Percentiles rank a stretch among this genome's conserved stretches.
These are phyloP conservation scores for Allolobophora icterica DNA, from an alignment of 2,888 invertebrate genomes.

Conservation along the genomic window DNA sequence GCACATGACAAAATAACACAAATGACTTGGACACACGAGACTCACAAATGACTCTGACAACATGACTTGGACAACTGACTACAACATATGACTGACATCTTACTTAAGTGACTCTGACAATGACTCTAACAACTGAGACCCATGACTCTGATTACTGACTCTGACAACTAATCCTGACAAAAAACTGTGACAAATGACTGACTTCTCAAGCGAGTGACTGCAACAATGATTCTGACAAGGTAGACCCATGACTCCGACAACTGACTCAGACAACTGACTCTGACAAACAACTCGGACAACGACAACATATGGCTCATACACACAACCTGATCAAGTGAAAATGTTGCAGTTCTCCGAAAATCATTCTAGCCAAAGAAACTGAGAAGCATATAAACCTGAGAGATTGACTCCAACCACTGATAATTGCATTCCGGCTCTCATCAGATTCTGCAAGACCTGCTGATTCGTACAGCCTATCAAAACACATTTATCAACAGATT, in stretches of 20 bases:
- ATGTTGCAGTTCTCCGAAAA: background rate
- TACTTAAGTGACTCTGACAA: background rate
- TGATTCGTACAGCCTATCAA: conserved; percentile 4
- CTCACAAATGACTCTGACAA: background rate
- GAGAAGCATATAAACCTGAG: conserved; percentile 9
- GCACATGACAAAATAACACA: background rate
- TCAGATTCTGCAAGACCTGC: conserved; percentile 45
- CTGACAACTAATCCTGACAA: background rate
- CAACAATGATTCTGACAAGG: too few relatives aligned
- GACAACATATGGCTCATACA: too few relatives aligned
- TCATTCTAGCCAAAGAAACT: background rate
- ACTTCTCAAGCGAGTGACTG: too few relatives aligned
- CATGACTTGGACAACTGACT: too few relatives aligned
- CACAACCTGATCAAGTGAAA: background rate
- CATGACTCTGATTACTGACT: background rate
- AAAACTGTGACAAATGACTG: too few relatives aligned
- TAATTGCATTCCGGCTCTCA: conserved; percentile 50
- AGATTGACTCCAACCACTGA: conserved; percentile 46
- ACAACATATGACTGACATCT: background rate
- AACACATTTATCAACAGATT: background rate
- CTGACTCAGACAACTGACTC: background rate
- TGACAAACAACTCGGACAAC: too few relatives aligned
- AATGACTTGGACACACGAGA: background rate
- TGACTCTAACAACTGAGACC: background rate
- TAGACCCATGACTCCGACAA: background rate